A percentile compares a stretch with the other conserved stretches of the same genome.
Evolutionary conservation across 2,113 vertebrate genomes (phyloP).

Genomic region (Microtus richardsoni): DNA sequence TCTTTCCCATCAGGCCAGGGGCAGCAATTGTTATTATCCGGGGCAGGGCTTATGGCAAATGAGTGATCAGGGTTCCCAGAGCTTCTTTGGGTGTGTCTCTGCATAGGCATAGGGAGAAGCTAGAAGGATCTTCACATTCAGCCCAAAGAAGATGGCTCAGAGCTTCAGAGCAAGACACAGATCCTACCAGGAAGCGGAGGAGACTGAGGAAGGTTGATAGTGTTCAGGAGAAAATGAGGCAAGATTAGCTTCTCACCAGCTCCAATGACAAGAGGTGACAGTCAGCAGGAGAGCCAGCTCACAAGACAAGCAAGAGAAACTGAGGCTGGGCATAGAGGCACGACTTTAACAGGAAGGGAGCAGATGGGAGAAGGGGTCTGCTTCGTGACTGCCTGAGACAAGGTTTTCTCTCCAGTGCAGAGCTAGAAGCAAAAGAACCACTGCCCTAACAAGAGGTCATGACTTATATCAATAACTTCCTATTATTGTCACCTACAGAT

Average conservation of each 20-base stretch:
- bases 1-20: neutral
- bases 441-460: neutral
- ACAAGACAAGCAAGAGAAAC: neutral
- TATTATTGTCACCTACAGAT: constrained; percentile 51
- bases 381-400: neutral
- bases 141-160: neutral
- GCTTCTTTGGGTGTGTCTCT: neutral
- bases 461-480: constrained; percentile 19
- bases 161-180: neutral
- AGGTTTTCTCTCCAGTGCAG: neutral
- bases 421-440: neutral
- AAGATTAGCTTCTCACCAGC: accelerated
- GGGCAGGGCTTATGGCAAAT: neutral
- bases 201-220: neutral
- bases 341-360: neutral
- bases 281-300: accelerated
- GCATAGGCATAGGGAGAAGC: neutral
- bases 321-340: neutral
- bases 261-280: neutral
- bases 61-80: no score
- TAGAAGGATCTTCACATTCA: neutral
- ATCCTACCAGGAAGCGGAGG: neutral
- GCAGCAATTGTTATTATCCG: neutral
- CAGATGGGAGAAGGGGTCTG: neutral
- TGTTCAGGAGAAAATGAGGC: neutral